A percentile compares a stretch with the other conserved stretches of the same genome.
Evolutionary conservation across 2,888 invertebrate species (phyloP).

Genomic region (Drosophila flavopinicola): DNA sequence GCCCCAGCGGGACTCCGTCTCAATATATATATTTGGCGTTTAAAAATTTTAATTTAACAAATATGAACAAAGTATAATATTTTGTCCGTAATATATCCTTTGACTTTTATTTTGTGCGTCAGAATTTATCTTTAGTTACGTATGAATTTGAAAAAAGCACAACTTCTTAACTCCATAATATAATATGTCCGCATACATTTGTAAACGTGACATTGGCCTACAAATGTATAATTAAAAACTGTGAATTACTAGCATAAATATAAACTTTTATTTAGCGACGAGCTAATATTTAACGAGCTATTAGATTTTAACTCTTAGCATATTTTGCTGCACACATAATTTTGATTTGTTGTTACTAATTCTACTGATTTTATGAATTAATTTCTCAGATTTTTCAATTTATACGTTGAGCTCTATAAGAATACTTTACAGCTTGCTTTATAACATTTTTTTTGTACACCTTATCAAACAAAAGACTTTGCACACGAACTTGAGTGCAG

Average conservation of each 20-base stretch:
- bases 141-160: background rate
- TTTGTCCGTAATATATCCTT: no score
- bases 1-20: no score
- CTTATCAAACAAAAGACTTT: constrained; percentile 1
- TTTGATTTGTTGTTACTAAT: no score
- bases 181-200: background rate
- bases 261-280: constrained; percentile 7
- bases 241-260: constrained; percentile 6
- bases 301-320: no score
- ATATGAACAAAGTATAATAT: no score
- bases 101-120: background rate
- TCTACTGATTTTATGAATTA: background rate
- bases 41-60: no score
- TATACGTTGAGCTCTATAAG: no score
- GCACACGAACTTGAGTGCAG: background rate
- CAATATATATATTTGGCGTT: no score
- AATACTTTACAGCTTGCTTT: no score
- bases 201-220: constrained; percentile 13
- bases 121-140: background rate
- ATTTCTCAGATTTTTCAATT: no score
- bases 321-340: no score
- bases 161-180: no score
- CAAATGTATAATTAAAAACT: constrained; percentile 1
- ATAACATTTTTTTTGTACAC: background rate
- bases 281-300: constrained; percentile 11